These are phyloP conservation scores for Platyrinchus mystaceus DNA, from an alignment of 2,797 vertebrate genomes.

Conservation along the genomic window DNA sequence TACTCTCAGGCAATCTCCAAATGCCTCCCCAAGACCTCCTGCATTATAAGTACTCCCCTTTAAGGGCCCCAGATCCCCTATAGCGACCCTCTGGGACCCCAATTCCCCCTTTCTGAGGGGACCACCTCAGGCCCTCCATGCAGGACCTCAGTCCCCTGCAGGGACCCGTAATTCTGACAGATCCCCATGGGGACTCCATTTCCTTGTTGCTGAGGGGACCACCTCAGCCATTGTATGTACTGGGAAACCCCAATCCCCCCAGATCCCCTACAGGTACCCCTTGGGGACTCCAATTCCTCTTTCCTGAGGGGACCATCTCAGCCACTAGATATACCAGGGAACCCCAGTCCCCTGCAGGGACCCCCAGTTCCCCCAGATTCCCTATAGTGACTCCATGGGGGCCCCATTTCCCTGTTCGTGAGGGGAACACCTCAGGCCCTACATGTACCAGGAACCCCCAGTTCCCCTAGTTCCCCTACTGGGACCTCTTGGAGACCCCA, in stretches of 20 bases:
- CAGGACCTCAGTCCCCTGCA: background rate
- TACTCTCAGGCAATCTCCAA: too few relatives aligned
- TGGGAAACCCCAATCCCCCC: background rate
- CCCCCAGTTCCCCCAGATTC: background rate
- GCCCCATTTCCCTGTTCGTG: background rate
- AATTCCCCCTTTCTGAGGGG: background rate
- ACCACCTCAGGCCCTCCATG: background rate
- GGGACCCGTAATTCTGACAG: background rate
- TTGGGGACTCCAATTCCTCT: fast-evolving
- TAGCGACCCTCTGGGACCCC: background rate
- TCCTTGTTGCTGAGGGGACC: background rate
- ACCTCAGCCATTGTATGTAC: background rate
- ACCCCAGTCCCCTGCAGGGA: too few relatives aligned
- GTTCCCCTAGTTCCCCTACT: background rate
- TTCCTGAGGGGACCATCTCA: background rate
- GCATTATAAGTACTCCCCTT: background rate
- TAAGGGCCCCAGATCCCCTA: background rate
- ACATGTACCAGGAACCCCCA: fast-evolving
- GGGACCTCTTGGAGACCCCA: too few relatives aligned
- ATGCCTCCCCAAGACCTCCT: background rate
- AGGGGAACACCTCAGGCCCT: background rate
- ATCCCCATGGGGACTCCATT: background rate
- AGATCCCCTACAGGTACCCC: background rate
- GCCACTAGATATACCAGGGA: fast-evolving
- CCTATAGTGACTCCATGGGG: too few relatives aligned